A percentile compares a stretch with the other conserved stretches of the same genome.
Conservation (phyloP, 92 coral and sea anemone species). For the Parazoanthus swiftii region DNA sequence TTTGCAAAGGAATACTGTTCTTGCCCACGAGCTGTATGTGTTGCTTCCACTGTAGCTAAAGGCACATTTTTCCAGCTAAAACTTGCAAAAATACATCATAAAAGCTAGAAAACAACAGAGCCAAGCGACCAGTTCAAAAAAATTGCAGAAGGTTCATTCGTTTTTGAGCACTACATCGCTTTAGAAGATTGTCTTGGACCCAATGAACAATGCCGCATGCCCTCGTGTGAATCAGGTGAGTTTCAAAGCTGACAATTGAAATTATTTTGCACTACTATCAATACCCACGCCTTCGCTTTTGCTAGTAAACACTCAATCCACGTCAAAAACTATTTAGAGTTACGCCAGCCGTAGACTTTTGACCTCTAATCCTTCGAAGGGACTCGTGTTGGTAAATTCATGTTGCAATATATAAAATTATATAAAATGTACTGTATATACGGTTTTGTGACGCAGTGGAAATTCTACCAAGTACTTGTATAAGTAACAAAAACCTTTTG, state of each 20-base stretch:
- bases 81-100: not conserved
- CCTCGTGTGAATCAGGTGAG: not conserved
- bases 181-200: not conserved
- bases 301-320: not conserved
- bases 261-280: not conserved
- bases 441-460: constrained; percentile 36
- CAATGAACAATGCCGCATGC: not conserved
- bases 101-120: not conserved
- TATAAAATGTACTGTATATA: not conserved
- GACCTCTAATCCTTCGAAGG: not conserved
- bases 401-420: too few relatives aligned
- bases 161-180: not conserved
- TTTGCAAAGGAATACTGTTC: not conserved
- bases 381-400: not conserved
- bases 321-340: not conserved
- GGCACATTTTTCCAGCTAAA: not conserved
- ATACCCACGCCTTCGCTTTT: not conserved
- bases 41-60: not conserved
- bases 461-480: constrained; percentile 15
- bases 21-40: not conserved
- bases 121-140: not conserved
- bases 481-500: not conserved
- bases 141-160: not conserved
- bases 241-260: not conserved
- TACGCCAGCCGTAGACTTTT: constrained; percentile 11